Base-by-base conservation (phyloP, 2,888 invertebrate species). In the Diploptera punctata region DNA sequence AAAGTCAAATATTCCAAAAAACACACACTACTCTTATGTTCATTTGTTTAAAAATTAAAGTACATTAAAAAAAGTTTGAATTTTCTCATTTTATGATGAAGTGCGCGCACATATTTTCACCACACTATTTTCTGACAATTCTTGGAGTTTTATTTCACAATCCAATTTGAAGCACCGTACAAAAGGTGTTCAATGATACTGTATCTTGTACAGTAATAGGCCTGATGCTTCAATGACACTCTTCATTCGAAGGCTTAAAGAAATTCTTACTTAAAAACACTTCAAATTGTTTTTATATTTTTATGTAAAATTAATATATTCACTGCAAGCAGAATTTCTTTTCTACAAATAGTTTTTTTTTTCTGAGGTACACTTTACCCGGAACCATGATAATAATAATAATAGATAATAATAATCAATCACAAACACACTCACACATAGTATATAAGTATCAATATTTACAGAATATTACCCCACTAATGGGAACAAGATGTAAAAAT, bases 391-490 rank as follows among this genome's bases (percentile, higher is more conserved):
- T 31, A 31, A 61, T 61, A 61, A 38, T 61, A 61, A n/a, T n/a
- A n/a, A n/a, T n/a, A n/a, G n/a, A n/a, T 49, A 44, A 65, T 62
- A 71, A 44, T 49, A 71, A 67, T 52, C 19, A 26, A 38, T 67
- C 54, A 71, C 57, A 57, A 70, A 70, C 62, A 70, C 52, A 52
- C 49, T 60, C 71, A 60, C 72, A 71, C 67, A 72, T 44, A 67
- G 5, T 65, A 70, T 68, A 47, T 70, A 70, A 44, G 31, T 57
- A 10, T 57, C 29, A 57, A 57, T 65, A 65, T 65, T 47, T 65
- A 44, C 43, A 43, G 21, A 57, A 19, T 47, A 65, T 67, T 67
- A 31, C 57, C 33, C 38, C 38, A 72, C 60, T 61, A 72, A 43
- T 38, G 26, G 24, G 49, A 49, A 44, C 57, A 19, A 68, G 73